phyloP scores from a whole-genome alignment of 2,113 vertebrate species.

The Tachysurus vachellii region DNA sequence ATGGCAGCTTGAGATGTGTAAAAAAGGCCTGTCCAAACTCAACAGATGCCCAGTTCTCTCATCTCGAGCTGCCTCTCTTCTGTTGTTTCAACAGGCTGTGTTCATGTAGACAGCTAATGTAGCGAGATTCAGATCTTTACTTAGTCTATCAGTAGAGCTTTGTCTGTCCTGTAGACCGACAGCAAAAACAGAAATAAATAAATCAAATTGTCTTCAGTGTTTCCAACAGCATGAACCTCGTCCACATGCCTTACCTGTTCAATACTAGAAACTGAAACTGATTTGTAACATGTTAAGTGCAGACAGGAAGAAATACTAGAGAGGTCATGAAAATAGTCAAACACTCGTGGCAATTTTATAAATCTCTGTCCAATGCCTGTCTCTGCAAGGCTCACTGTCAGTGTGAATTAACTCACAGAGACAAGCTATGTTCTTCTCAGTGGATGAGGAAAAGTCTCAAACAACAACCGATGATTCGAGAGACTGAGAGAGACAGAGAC shows the following conservation, averaged over 20 bases:
- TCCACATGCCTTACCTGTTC: background rate
- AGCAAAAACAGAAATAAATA: background rate
- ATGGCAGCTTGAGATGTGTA: slow-evolving; percentile 38
- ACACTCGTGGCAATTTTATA: slow-evolving; percentile 41
- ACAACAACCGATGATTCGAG: background rate
- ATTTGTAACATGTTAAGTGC: background rate
- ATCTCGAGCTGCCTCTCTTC: slow-evolving; percentile 25
- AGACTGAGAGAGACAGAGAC: background rate
- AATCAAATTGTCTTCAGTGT: background rate
- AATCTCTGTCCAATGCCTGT: background rate
- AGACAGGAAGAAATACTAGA: background rate
- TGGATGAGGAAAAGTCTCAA: slow-evolving; percentile 1
- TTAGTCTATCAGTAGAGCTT: slow-evolving; percentile 33
- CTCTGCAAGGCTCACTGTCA: slow-evolving; percentile 37
- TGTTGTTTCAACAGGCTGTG: slow-evolving; percentile 43
- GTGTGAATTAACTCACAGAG: slow-evolving; percentile 46
- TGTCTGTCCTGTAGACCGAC: slow-evolving; percentile 36
- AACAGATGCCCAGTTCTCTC: slow-evolving; percentile 45
- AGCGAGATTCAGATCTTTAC: slow-evolving; percentile 46
- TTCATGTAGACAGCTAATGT: slow-evolving; percentile 42
- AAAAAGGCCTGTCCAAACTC: slow-evolving; percentile 40
- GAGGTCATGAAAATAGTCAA: slow-evolving; percentile 36
- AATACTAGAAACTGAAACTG: background rate
- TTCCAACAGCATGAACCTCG: background rate
- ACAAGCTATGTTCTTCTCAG: slow-evolving; percentile 22